phyloP scores from a whole-genome alignment of 2,888 invertebrate genomes.

The Endomychus coccineus region DNA sequence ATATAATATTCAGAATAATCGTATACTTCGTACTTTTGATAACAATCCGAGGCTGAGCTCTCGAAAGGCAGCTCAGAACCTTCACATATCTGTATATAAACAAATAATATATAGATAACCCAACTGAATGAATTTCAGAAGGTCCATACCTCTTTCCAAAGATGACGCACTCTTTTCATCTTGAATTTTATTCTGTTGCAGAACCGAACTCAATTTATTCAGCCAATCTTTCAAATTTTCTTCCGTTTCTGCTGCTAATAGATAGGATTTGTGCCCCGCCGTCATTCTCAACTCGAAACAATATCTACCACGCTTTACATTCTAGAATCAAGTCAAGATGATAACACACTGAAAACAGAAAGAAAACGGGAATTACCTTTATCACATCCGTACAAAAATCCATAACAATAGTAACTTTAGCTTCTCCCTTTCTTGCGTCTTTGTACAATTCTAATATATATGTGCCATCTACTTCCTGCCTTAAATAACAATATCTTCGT shows the following conservation, averaged over 20 bases:
- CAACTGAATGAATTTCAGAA: conserved; percentile 4
- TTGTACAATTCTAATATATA: conserved; percentile 88
- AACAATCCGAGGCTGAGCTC: no score
- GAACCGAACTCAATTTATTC: conserved; percentile 69
- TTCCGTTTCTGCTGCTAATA: conserved; percentile 81
- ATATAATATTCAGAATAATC: no score
- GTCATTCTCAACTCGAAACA: conserved; percentile 86
- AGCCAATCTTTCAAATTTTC: conserved; percentile 80
- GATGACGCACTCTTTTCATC: conserved; percentile 68
- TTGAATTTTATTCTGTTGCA: conserved; percentile 74
- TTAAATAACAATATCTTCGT: conserved; percentile 79
- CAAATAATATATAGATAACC: not conserved
- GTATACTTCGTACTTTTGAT: no score
- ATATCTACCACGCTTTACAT: conserved; percentile 74
- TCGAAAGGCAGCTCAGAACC: no score
- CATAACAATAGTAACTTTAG: conserved; percentile 87
- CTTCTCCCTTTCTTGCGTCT: conserved; percentile 86
- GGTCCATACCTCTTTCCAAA: conserved; percentile 48
- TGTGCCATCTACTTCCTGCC: conserved; percentile 85
- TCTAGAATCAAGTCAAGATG: conserved; percentile 51
- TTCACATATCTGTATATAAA: not conserved
- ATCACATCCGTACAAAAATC: conserved; percentile 88
- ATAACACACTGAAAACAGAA: not conserved
- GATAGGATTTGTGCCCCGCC: conserved; percentile 77
- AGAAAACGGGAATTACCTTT: conserved; percentile 57